Percentiles rank a stretch among this genome's conserved stretches.
These are phyloP conservation scores for Rattus norvegicus DNA, from an alignment of 2,113 vertebrate genomes.

Conservation along the genomic window GRCr8 NC_086021.1:54363501-54364000, in stretches of 20 bases:
- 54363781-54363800: not conserved
- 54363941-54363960: conserved; percentile 45
- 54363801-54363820: not conserved
- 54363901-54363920: conserved; percentile 47
- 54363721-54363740: not conserved
- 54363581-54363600: conserved; percentile 39
- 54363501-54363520: not conserved
- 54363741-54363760: not conserved
- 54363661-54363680: conserved; percentile 31
- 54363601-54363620: conserved; percentile 3
- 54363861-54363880: conserved; percentile 30
- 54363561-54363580: conserved; percentile 29
- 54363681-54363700: not conserved
- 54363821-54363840: not conserved
- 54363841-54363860: conserved; percentile 19
- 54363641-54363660: conserved; percentile 45
- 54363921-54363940: conserved; percentile 46
- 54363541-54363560: not conserved
- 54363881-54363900: conserved; percentile 45
- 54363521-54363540: not conserved
- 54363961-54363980: conserved; percentile 57
- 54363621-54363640: conserved; percentile 26
- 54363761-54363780: not conserved
- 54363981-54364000: conserved; percentile 35
- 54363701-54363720: not conserved